Evolutionary conservation across 2,888 invertebrate species (phyloP).

Genomic region (Lucinisca nassula): DNA sequence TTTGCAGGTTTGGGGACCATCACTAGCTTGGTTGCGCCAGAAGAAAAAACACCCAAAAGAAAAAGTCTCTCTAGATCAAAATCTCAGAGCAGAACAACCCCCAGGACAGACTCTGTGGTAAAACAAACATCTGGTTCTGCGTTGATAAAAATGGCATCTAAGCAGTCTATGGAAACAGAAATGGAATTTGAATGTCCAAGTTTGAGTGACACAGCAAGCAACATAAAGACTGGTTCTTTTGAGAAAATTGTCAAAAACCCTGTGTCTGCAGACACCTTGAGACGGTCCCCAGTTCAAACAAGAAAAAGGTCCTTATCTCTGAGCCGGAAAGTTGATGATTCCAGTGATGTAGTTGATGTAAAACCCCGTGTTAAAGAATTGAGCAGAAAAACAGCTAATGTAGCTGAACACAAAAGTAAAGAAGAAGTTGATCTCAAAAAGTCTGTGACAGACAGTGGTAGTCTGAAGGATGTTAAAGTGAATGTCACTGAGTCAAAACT

Average conservation of each 20-base stretch:
- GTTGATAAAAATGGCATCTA: not conserved
- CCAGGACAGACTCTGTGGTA: not conserved
- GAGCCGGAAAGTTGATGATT: not conserved
- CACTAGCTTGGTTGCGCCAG: not conserved
- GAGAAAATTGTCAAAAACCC: not conserved
- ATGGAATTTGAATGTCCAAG: not conserved
- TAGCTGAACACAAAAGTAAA: not conserved
- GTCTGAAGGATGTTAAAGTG: not conserved
- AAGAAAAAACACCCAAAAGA: slow-evolving; percentile 55
- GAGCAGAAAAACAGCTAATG: not conserved
- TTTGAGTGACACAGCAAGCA: not conserved
- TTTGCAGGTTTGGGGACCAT: not conserved
- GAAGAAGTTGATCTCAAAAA: not conserved
- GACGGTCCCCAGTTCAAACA: not conserved
- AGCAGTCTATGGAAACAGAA: not conserved
- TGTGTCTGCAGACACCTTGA: not conserved
- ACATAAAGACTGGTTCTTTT: not conserved
- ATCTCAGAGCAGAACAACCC: slow-evolving; percentile 4
- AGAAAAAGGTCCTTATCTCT: not conserved
- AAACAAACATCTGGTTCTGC: not conserved
- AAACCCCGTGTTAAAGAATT: not conserved
- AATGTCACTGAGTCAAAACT: not conserved
- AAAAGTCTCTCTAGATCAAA: slow-evolving; percentile 61
- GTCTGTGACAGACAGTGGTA: not conserved
- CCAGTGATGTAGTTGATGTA: not conserved